These are phyloP conservation scores for Pachypanchax playfairii DNA, from an alignment of 2,113 vertebrate species.

Conservation along the genomic window DNA sequence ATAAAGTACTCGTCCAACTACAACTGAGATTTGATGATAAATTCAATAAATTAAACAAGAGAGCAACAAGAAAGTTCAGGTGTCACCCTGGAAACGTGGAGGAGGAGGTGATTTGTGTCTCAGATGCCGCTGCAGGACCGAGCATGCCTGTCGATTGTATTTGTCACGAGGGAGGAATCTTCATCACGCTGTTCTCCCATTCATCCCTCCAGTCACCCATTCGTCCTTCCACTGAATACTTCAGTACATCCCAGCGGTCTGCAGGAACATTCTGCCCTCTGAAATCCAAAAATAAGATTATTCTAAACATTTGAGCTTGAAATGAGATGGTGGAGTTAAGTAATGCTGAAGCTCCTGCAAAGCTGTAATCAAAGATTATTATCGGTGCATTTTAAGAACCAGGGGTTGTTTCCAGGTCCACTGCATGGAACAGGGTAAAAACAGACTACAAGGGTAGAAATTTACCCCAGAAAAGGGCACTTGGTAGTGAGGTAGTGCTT, in stretches of 20 bases:
- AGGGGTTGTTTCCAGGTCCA: no score
- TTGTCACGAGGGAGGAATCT: slow-evolving; percentile 45
- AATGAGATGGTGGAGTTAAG: not conserved
- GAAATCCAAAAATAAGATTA: slow-evolving; percentile 70
- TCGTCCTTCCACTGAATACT: slow-evolving; percentile 11
- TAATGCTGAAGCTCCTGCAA: not conserved
- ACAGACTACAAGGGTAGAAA: no score
- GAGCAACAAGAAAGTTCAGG: slow-evolving; percentile 55
- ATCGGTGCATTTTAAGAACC: no score
- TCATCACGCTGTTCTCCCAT: slow-evolving; percentile 24
- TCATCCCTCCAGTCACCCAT: slow-evolving; percentile 21
- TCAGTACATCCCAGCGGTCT: slow-evolving; percentile 95
- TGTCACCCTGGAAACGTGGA: slow-evolving; percentile 47
- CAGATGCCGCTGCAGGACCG: slow-evolving; percentile 17
- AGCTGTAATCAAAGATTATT: slow-evolving; percentile 37
- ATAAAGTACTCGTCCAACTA: slow-evolving; percentile 59
- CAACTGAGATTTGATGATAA: slow-evolving; percentile 53
- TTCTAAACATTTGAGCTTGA: not conserved
- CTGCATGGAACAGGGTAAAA: no score
- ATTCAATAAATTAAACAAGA: slow-evolving; percentile 76
- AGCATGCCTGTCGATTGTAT: slow-evolving; percentile 53
- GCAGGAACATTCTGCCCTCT: slow-evolving; percentile 98
- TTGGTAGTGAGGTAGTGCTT: no score
- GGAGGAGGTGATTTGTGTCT: slow-evolving; percentile 32
- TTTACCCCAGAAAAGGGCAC: no score